Conservation (phyloP, 2,113 vertebrate genomes). For the Calonectris borealis region DNA sequence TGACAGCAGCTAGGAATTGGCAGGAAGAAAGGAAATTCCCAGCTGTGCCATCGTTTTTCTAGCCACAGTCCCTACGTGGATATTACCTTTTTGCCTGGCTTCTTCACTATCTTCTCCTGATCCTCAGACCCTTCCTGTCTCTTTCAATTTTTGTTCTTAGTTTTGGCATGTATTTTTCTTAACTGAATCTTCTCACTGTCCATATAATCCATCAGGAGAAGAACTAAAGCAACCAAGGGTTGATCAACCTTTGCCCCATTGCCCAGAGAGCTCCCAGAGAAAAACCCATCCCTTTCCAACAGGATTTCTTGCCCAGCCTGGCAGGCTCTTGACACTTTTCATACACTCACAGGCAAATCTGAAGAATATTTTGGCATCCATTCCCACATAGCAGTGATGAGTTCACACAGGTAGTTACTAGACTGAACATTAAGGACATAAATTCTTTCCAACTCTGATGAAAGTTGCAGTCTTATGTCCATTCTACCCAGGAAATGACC, state of each 20-base stretch:
- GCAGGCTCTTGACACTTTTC: background rate
- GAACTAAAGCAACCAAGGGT: background rate
- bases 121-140: background rate
- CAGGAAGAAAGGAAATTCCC: background rate
- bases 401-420: background rate
- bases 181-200: background rate
- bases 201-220: background rate
- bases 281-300: background rate
- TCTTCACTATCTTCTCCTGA: background rate
- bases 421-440: background rate
- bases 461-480: background rate
- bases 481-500: background rate
- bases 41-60: background rate
- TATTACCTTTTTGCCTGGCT: background rate
- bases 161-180: background rate
- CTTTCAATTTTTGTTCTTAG: background rate
- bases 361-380: background rate
- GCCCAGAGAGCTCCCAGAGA: background rate
- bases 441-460: background rate
- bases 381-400: background rate
- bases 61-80: background rate
- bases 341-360: background rate
- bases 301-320: background rate
- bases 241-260: background rate
- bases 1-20: conserved; percentile 2